Conservation (phyloP, 2,113 vertebrate species). For the Otus sunia region DNA sequence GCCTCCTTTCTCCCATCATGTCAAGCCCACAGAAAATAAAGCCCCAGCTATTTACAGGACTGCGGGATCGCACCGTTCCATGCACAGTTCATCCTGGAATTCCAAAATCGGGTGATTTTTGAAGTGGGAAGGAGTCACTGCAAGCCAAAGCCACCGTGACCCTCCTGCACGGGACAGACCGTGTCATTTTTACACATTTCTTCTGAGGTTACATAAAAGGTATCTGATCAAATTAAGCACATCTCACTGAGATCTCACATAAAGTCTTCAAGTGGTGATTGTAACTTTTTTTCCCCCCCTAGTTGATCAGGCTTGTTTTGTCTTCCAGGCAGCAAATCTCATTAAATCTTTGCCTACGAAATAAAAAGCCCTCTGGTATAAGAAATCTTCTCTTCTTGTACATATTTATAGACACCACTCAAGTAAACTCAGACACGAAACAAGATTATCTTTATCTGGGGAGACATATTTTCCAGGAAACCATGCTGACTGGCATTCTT, state of each 20-base stretch:
- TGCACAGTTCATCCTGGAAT: accelerated
- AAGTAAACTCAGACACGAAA: slow-evolving; percentile 25
- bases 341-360: background rate
- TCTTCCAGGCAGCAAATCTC: background rate
- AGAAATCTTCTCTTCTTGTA: slow-evolving; percentile 2
- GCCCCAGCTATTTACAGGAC: background rate
- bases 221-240: background rate
- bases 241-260: background rate
- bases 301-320: background rate
- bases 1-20: background rate
- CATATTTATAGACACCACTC: slow-evolving; percentile 33
- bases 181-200: background rate
- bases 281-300: background rate
- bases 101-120: accelerated
- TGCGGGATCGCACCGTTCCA: background rate
- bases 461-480: slow-evolving; percentile 44
- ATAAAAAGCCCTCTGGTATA: background rate
- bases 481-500: background rate
- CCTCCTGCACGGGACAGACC: background rate
- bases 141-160: background rate
- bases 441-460: slow-evolving; percentile 35
- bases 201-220: background rate
- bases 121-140: background rate
- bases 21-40: background rate
- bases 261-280: background rate